Evolutionary conservation across 2,888 invertebrate species (phyloP).

Genomic region (Eretmocerus hayati): DNA sequence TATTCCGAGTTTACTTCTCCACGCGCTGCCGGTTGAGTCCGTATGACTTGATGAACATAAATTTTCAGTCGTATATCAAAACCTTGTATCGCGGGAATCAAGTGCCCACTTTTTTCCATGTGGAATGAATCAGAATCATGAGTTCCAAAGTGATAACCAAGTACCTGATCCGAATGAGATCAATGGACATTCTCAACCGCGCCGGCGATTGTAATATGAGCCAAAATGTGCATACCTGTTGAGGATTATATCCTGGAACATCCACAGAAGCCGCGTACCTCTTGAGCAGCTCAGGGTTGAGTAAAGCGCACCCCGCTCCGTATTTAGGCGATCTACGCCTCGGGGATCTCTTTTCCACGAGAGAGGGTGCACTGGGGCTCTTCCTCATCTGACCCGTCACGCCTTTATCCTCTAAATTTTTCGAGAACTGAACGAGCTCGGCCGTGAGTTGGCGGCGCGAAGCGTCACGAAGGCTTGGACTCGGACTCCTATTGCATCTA

Average conservation of each 20-base stretch:
- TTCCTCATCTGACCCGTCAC: slow-evolving; percentile 42
- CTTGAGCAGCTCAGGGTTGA: slow-evolving; percentile 61
- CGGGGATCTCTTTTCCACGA: slow-evolving; percentile 46
- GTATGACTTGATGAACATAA: too few relatives aligned
- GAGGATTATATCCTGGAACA: slow-evolving; percentile 54
- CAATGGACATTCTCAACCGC: too few relatives aligned
- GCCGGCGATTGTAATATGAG: too few relatives aligned
- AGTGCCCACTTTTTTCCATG: too few relatives aligned
- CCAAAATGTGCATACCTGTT: too few relatives aligned
- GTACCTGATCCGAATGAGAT: too few relatives aligned
- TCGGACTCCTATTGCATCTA: slow-evolving; percentile 49
- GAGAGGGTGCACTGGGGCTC: slow-evolving; percentile 58
- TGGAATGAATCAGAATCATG: too few relatives aligned
- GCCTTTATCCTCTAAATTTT: slow-evolving; percentile 36
- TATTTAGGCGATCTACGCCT: slow-evolving; percentile 37
- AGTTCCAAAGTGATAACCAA: too few relatives aligned
- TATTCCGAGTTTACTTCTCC: too few relatives aligned
- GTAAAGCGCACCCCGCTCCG: slow-evolving; percentile 50
- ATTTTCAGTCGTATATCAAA: too few relatives aligned
- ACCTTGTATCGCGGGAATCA: too few relatives aligned
- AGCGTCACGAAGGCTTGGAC: slow-evolving; percentile 46
- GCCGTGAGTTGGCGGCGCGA: slow-evolving; percentile 40
- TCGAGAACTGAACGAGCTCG: slow-evolving; percentile 43
- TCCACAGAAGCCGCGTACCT: slow-evolving; percentile 80
- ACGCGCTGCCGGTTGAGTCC: too few relatives aligned